Base-by-base conservation (phyloP, 1,140 invertebrate genomes). In the Leucophenga varia region DNA sequence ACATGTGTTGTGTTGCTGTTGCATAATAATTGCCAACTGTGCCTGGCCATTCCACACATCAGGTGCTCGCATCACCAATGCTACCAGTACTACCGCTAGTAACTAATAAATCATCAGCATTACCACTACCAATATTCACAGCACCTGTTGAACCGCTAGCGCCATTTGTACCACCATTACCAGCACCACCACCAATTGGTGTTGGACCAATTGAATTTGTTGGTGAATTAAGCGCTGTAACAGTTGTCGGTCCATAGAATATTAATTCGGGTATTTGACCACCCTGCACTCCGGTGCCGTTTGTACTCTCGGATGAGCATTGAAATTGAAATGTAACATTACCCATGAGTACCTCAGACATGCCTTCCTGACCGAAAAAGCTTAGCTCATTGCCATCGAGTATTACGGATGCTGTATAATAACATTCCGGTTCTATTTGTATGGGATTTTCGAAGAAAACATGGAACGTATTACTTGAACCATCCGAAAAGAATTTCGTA, bases 291-390 rank as follows among this genome's bases (percentile, higher is more conserved):
- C 92, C 91, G 10, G 93, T 95, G 37, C 93, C 93, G 64, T 95
- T 95, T 12, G 93, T 95, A 73, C 90, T 93, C 64, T 95, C 93
- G 1, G 90, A 91, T 31, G 90, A 93, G 72, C 91, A 94, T 69
- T 95, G 92, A 77, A 95, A 95, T 76, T 94, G 91, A 78, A 95
- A 95, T 22, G 89, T 93, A 25, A 94, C 91, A 60, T 86, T 87
- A 12, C 90, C 90, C 57, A 91, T 88, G 13, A 86, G 88, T 9
- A 93, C 89, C 78, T 95, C 93, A 64, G 88, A 91, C 80, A 95
- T 84, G 16, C 93, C 92, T 77, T 95, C 92, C 75, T 95, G 92
- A n/a, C 93, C 93, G 74, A 95, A 95, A 72, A 94, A 95, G 75
- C 91, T 93, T 34, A 97, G 78, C 76, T 97, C 93, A 22, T 84